Evolutionary conservation across 2,113 vertebrate genomes (phyloP), one percentile per base, ranked within the genome.

Genomic region (Fregata magnificens): DNA sequence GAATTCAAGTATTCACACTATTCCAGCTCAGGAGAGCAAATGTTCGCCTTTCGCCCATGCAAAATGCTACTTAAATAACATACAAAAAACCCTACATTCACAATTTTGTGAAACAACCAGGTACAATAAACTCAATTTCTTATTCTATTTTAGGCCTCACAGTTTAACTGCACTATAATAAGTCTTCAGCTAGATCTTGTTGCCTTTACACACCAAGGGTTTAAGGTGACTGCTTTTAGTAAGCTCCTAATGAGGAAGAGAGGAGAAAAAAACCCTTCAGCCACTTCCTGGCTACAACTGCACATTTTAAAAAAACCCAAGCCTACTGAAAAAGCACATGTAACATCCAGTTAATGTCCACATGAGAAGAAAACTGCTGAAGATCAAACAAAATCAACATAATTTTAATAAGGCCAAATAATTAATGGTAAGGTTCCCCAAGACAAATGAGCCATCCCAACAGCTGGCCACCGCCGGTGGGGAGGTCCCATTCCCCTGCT

Each of bases 401-500:
- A 13, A 88, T 50, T 78, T 84, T 21, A 83, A 13, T 67, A 86
- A 69, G 12, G 45, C 16, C 32, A 81, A 78, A 47, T 50, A 59
- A 69, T 21, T 28, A 53, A 19, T 1, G 0, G 29, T 28, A 13
- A 38, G 34, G 56, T 7, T 87, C 26, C n/a, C 42, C 31, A 59
- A 1, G 9, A 67, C 3, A 3, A 44, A 69, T 1, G 8, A 85
- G 78, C 56, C 79, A 82, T 11, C 0, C 10, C 72, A 34, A 18
- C 17, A 65, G 63, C 36, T 45, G n/a, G 40, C 20, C 11, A 1
- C 12, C 2, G 6, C 8, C 1, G 3, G 6, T 5, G 2, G 17
- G 10, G 17, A 40, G 10, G 22, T 40, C 22, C 11, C 17, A 7
- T 1, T 67, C 4, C 50, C 9, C 16, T 3, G 2, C 36, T 36